Base-by-base conservation (phyloP, 2,113 vertebrate genomes). In the Cyprinus carpio region DNA sequence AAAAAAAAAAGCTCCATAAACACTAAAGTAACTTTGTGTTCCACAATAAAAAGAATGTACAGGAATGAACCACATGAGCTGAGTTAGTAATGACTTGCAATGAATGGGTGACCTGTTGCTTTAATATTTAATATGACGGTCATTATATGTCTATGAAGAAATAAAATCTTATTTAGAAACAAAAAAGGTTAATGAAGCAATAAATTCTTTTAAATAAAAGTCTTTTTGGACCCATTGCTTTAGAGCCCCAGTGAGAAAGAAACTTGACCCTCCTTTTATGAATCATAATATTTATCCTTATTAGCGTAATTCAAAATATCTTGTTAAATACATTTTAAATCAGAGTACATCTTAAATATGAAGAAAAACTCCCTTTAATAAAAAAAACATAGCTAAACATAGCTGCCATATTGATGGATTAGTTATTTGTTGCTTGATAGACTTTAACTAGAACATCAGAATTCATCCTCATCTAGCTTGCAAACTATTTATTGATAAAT, bases 201-300 rank as follows among this genome's bases (percentile, higher is more conserved):
- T 40, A 12, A 72, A 23, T 46, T n/a, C 0, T 46, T n/a, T n/a
- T n/a, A n/a, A n/a, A n/a, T n/a, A n/a, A n/a, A 3, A 43, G 40
- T 40, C 5, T 8, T 78, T 58, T 78, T 37, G 51, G 25, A 78
- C 29, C 2, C 7, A 37, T 1, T 37, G 20, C 46, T 29, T 54
- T 6, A 37, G 7, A 56, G 3, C 56, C 4, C 6, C 51, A 37
- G 34, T 56, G 23, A 79, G 49, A 77, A 56, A 58, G 7, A 7
- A 43, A 79, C 51, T n/a, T 79, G 29, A 77, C 49, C 49, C 76
- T 64, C 34, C 34, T 13, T 43, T 80, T 8, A 43, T 43, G 58
- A 46, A 10, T 80, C 78, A 80, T 80, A 27, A 43, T 43, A 79
- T 79, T 60, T 62, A 60, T 15, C 12, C 31, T 60, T n/a, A 27